phyloP scores from a whole-genome alignment of 2,797 vertebrate genomes.

The Clarias fuscus region DNA sequence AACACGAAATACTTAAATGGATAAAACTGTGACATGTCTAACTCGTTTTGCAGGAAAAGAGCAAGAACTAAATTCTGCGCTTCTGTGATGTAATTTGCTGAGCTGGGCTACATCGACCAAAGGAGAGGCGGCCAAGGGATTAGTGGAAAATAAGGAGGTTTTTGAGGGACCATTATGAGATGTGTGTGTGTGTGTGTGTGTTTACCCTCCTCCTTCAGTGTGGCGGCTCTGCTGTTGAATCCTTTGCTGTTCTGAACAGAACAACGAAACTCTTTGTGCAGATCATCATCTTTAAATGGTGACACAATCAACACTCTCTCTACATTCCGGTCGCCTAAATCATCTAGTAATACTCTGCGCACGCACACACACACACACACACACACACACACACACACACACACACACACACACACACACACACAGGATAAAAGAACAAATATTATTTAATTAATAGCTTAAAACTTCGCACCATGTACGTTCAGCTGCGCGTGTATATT shows the following conservation, averaged over 20 bases:
- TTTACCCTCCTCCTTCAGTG: conserved; percentile 80
- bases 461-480: too few relatives aligned
- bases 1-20: too few relatives aligned
- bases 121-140: too few relatives aligned
- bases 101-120: too few relatives aligned
- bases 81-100: too few relatives aligned
- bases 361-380: conserved; percentile 20
- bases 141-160: too few relatives aligned
- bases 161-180: too few relatives aligned
- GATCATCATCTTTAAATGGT: conserved; percentile 77
- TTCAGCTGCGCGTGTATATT: not conserved
- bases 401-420: not conserved
- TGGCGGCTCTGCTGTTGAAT: conserved; percentile 62
- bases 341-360: conserved; percentile 19
- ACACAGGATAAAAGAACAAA: not conserved
- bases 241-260: conserved; percentile 77
- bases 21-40: too few relatives aligned
- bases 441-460: not conserved
- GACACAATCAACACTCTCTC: conserved; percentile 72
- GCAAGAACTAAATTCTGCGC: too few relatives aligned
- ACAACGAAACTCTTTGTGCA: conserved; percentile 82
- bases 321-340: conserved; percentile 66
- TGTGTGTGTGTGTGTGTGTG: conserved; percentile 15
- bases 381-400: not conserved
- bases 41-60: too few relatives aligned